Conservation (phyloP, 1,140 invertebrate species). For the Thaumetopoea pityocampa region DNA sequence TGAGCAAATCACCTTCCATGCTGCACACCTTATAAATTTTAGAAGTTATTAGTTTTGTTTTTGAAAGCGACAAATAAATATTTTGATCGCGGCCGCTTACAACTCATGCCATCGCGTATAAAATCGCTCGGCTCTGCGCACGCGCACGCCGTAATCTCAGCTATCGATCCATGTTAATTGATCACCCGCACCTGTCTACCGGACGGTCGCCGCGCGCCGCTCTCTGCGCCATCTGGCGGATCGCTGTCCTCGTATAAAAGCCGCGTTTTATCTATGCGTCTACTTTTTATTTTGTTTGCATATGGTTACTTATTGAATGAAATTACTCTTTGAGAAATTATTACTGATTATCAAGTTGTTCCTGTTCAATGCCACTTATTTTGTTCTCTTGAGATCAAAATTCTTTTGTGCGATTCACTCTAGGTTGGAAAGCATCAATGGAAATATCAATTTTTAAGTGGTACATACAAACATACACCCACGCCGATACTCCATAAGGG, state of each 20-base stretch:
- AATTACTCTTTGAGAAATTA: slow-evolving; percentile 1
- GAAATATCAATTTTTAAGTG: too few species aligned
- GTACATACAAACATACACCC: too few species aligned
- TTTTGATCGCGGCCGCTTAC: slow-evolving; percentile 6
- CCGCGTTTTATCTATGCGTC: slow-evolving; percentile 7
- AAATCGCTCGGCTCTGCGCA: slow-evolving; percentile 19
- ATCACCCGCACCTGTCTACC: slow-evolving; percentile 48
- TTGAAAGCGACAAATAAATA: background rate
- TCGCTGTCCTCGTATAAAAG: slow-evolving; percentile 11
- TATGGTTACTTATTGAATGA: slow-evolving; percentile 9
- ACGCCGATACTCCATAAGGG: too few species aligned
- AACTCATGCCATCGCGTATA: background rate
- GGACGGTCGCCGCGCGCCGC: slow-evolving; percentile 1
- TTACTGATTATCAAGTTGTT: too few species aligned
- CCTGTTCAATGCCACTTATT: too few species aligned
- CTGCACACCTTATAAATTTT: too few species aligned
- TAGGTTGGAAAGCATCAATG: too few species aligned
- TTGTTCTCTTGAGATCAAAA: too few species aligned
- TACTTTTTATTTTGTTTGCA: slow-evolving; percentile 1
- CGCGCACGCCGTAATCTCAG: slow-evolving; percentile 42
- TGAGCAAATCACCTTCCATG: too few species aligned
- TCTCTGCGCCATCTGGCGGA: slow-evolving; percentile 9
- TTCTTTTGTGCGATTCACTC: too few species aligned
- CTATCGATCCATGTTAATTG: slow-evolving; percentile 49
- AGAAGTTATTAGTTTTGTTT: background rate